These are phyloP conservation scores for Halesus radiatus DNA, from an alignment of 1,140 invertebrate genomes.

Conservation along the genomic window DNA sequence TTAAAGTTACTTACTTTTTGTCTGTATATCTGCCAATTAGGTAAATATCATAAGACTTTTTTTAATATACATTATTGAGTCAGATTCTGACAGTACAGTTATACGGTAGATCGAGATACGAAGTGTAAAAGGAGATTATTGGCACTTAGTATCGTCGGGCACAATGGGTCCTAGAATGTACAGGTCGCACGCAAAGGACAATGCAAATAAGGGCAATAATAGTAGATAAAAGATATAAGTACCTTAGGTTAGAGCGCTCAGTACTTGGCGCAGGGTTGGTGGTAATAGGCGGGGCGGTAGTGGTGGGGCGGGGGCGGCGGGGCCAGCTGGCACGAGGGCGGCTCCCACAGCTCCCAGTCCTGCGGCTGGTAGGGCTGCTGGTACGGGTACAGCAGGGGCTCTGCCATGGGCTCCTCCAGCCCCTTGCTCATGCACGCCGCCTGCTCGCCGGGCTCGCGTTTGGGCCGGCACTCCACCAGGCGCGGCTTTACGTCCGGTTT, in stretches of 20 bases:
- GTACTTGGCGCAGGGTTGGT: constrained; percentile 66
- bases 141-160: too few species aligned
- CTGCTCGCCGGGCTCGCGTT: constrained; percentile 75
- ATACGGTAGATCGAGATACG: too few species aligned
- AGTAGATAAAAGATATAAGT: too few species aligned
- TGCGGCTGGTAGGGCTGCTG: constrained; percentile 62
- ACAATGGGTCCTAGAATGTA: too few species aligned
- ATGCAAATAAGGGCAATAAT: too few species aligned
- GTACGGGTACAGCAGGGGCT: constrained; percentile 67
- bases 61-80: too few species aligned
- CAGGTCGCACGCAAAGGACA: too few species aligned
- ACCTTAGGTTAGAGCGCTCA: constrained; percentile 12
- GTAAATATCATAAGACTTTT: too few species aligned
- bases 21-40: too few species aligned
- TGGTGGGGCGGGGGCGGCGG: constrained; percentile 68
- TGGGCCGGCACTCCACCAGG: constrained; percentile 75
- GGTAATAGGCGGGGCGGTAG: constrained; percentile 71
- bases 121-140: too few species aligned
- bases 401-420: constrained; percentile 44
- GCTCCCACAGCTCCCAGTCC: constrained; percentile 70
- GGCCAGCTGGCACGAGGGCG: constrained; percentile 73
- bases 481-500: constrained; percentile 71
- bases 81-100: too few species aligned
- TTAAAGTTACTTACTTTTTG: too few species aligned
- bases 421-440: constrained; percentile 56